Conservation (phyloP, 2,797 vertebrate species). For the Okamejei kenojei region DNA sequence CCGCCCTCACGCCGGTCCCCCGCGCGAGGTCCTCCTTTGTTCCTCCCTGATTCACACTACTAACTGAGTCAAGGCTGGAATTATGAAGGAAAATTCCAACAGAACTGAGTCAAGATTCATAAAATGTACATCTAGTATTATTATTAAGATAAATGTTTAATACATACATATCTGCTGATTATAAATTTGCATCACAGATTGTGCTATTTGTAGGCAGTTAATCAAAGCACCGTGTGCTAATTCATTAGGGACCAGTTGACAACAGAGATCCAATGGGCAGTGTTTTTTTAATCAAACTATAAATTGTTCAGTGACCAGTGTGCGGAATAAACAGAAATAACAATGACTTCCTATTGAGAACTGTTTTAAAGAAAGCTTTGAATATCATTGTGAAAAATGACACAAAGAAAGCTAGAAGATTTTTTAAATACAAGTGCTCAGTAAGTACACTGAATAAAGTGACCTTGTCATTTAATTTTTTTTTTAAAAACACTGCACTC, state of each 20-base stretch:
- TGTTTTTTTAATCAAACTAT: background rate
- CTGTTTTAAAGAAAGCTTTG: background rate
- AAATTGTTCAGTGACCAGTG: background rate
- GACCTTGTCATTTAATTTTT: constrained; percentile 67
- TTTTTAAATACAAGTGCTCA: background rate
- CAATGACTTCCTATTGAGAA: background rate
- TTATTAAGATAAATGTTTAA: background rate
- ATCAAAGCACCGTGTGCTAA: background rate
- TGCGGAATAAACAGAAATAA: constrained; percentile 4
- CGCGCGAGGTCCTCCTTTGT: too few species aligned
- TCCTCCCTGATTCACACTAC: too few species aligned
- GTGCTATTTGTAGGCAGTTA: background rate
- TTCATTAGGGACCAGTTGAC: background rate
- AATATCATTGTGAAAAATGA: background rate
- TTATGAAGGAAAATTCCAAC: background rate
- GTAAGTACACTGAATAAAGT: constrained; percentile 68
- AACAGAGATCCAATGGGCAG: background rate
- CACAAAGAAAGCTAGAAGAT: background rate
- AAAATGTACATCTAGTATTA: constrained; percentile 7
- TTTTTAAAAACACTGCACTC: constrained; percentile 67
- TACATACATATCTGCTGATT: background rate
- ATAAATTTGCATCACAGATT: constrained; percentile 23
- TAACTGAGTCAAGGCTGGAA: too few species aligned
- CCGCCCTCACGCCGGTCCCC: too few species aligned
- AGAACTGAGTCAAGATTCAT: constrained; percentile 17